phyloP scores from a whole-genome alignment of 2,888 invertebrate genomes.

The Apodemia zela region DNA sequence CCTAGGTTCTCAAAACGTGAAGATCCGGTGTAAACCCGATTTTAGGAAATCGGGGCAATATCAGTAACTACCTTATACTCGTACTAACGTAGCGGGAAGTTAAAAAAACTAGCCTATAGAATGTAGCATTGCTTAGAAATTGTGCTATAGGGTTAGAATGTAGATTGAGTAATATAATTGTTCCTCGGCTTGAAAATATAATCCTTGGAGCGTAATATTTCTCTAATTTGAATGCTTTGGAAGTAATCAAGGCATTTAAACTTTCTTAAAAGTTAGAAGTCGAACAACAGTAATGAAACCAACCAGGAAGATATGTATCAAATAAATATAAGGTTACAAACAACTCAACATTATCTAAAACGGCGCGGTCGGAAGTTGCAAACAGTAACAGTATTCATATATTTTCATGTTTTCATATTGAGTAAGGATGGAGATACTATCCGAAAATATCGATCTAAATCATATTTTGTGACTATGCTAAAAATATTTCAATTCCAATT shows the following conservation, averaged over 20 bases:
- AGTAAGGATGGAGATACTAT: background rate
- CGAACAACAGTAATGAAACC: background rate
- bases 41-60: too few relatives aligned
- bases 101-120: too few relatives aligned
- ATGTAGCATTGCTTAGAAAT: too few relatives aligned
- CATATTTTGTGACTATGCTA: background rate
- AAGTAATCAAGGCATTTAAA: background rate
- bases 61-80: too few relatives aligned
- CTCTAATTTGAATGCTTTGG: background rate
- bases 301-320: background rate
- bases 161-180: too few relatives aligned
- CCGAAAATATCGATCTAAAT: background rate
- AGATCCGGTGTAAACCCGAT: too few relatives aligned
- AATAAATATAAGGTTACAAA: constrained; percentile 1
- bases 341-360: constrained; percentile 2
- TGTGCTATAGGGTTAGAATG: too few relatives aligned
- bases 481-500: background rate
- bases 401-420: constrained; percentile 1
- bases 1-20: too few relatives aligned
- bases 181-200: background rate
- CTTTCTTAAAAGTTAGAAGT: background rate
- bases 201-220: background rate
- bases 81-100: too few relatives aligned
- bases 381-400: constrained; percentile 1
- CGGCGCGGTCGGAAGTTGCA: background rate